Conservation (phyloP, 2,797 vertebrate genomes). For the Hephaestus fuliginosus region DNA sequence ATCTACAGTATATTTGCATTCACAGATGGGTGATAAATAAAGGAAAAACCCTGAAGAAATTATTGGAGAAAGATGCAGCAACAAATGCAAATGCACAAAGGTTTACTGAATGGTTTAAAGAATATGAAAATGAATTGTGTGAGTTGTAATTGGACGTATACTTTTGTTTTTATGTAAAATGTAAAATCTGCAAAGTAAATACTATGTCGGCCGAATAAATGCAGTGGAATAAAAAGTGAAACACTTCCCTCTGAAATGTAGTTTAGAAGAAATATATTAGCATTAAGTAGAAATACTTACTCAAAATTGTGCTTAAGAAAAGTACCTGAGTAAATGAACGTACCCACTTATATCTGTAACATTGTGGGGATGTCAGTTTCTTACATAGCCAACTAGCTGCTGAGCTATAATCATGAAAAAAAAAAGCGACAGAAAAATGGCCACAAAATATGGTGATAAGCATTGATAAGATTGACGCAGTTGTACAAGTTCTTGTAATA, state of each 20-base stretch:
- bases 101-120: slow-evolving; percentile 7
- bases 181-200: not conserved
- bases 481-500: not conserved
- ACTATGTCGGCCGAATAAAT: not conserved
- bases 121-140: slow-evolving; percentile 1
- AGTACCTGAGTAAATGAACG: not conserved
- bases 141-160: not conserved
- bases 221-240: too few species aligned
- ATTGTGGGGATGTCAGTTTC: not conserved
- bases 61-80: not conserved
- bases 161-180: not conserved
- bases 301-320: not conserved
- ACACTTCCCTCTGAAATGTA: too few species aligned
- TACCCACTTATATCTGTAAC: not conserved
- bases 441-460: too few species aligned
- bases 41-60: slow-evolving; percentile 4
- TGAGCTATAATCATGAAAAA: not conserved
- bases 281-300: too few species aligned
- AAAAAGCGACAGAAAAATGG: not conserved
- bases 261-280: too few species aligned
- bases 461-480: not conserved
- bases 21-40: not conserved
- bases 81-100: slow-evolving; percentile 9
- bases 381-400: not conserved
- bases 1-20: not conserved